Conservation (phyloP, 2,797 vertebrate species). For the Darevskia mixta region DNA sequence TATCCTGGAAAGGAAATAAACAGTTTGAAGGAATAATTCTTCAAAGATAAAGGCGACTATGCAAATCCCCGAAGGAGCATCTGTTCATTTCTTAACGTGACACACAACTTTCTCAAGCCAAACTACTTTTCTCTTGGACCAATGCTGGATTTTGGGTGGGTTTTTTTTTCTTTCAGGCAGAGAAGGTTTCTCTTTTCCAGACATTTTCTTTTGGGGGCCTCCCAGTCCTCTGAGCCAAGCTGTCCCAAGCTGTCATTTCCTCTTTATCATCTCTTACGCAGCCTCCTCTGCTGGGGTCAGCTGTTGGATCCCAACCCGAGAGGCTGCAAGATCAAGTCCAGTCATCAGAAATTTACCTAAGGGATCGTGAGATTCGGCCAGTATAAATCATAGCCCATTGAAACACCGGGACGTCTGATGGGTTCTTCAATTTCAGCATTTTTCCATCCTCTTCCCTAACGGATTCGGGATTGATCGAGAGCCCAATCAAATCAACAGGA, state of each 20-base stretch:
- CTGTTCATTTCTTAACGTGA: slow-evolving; percentile 7
- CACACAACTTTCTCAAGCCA: slow-evolving; percentile 26
- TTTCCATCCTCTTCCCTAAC: slow-evolving; percentile 20
- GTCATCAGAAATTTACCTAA: neutral
- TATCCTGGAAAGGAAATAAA: slow-evolving; percentile 27
- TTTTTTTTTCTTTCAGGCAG: no score
- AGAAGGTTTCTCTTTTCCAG: slow-evolving; percentile 28
- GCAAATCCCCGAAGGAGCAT: neutral
- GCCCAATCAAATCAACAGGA: slow-evolving; percentile 43
- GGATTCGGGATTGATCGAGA: slow-evolving; percentile 32
- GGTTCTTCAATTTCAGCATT: slow-evolving; percentile 8
- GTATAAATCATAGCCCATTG: slow-evolving; percentile 23
- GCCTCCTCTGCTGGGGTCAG: slow-evolving; percentile 26
- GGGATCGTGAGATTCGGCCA: neutral
- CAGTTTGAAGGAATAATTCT: slow-evolving; percentile 38
- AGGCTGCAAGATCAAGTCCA: neutral
- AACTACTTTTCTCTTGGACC: slow-evolving; percentile 32
- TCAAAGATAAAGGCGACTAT: neutral
- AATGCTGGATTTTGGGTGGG: slow-evolving; percentile 10
- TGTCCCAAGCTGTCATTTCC: slow-evolving; percentile 15
- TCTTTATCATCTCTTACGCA: slow-evolving; percentile 20
- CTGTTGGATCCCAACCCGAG: neutral
- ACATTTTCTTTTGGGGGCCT: neutral
- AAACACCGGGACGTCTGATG: slow-evolving; percentile 16
- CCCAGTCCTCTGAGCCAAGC: neutral